These are phyloP conservation scores for Heterochromis multidens DNA, from an alignment of 2,113 vertebrate genomes.

Conservation along the genomic window DNA sequence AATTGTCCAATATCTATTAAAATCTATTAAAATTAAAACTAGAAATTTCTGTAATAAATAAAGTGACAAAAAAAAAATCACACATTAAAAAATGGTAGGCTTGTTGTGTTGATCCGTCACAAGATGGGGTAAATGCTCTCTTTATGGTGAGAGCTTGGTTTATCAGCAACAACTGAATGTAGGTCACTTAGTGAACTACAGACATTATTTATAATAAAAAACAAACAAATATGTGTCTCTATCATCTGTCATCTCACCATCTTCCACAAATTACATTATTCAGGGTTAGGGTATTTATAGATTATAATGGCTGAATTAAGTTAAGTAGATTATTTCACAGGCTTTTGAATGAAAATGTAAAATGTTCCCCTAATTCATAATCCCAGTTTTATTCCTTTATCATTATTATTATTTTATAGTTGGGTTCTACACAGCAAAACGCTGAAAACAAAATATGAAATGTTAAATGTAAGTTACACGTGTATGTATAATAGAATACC, in stretches of 20 bases:
- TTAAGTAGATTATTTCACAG: neutral
- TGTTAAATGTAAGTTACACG: neutral
- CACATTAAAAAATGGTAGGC: no score
- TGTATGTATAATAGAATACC: neutral
- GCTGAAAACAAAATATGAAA: neutral
- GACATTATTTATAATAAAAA: neutral
- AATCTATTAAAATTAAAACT: no score
- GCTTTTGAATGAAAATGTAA: neutral
- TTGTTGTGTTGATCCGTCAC: neutral
- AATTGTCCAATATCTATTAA: no score
- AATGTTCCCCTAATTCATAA: neutral
- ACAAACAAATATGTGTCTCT: no score
- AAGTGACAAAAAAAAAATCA: no score
- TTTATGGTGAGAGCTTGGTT: fast-evolving
- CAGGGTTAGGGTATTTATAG: no score
- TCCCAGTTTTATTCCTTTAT: neutral
- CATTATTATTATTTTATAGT: neutral
- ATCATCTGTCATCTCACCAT: no score
- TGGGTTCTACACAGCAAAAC: neutral
- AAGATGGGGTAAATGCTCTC: neutral
- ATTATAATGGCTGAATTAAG: neutral
- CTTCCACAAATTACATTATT: neutral
- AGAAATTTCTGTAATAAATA: no score
- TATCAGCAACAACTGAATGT: neutral
- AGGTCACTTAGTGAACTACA: neutral